phyloP scores from a whole-genome alignment of 2,888 invertebrate species.

The Choreutis nemorana region DNA sequence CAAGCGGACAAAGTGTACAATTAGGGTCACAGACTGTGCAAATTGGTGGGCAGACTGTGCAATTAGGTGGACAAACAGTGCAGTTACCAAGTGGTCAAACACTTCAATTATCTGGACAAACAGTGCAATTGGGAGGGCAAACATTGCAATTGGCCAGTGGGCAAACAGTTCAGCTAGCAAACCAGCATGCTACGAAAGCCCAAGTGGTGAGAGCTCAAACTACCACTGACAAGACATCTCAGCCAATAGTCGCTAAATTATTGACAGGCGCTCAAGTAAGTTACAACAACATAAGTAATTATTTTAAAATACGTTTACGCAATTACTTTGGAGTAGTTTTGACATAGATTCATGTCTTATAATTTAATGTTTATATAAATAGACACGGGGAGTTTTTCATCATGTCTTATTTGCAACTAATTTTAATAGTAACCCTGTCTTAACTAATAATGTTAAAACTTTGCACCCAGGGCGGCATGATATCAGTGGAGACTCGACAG shows the following conservation, averaged over 20 bases:
- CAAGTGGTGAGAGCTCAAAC: conserved; percentile 44
- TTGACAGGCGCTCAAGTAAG: conserved; percentile 74
- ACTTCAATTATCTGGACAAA: conserved; percentile 58
- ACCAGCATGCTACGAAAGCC: conserved; percentile 27
- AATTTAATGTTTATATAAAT: no score
- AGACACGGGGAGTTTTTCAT: no score
- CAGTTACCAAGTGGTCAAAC: conserved; percentile 32
- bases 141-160: conserved; percentile 41
- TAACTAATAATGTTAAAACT: neutral
- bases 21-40: conserved; percentile 25
- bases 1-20: conserved; percentile 30
- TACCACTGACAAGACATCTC: conserved; percentile 39
- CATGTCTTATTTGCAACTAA: no score
- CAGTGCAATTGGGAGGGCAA: conserved; percentile 44
- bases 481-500: conserved; percentile 32
- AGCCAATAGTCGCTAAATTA: conserved; percentile 75
- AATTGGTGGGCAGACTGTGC: conserved; percentile 16
- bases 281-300: conserved; percentile 8
- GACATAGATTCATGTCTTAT: no score
- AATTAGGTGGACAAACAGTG: conserved; percentile 21
- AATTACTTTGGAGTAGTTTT: no score
- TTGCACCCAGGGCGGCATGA: conserved; percentile 39
- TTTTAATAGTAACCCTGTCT: no score
- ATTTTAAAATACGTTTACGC: no score
- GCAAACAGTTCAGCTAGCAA: conserved; percentile 44